These are phyloP conservation scores for Carterocephalus palaemon DNA, from an alignment of 2,888 invertebrate genomes.

Conservation along the genomic window DNA sequence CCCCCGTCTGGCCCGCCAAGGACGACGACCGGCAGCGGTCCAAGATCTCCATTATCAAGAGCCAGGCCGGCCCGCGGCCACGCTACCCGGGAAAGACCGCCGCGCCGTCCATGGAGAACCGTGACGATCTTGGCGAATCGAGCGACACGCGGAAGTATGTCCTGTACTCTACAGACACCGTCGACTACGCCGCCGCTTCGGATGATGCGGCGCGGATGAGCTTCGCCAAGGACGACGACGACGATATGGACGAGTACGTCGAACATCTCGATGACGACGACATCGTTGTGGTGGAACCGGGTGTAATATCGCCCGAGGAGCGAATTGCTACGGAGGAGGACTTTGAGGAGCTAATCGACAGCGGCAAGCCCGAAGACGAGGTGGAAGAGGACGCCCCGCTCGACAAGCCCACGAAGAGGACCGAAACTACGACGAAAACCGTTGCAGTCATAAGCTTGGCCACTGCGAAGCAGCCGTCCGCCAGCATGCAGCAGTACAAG, in stretches of 20 bases:
- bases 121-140: conserved; percentile 44
- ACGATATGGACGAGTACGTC: conserved; percentile 57
- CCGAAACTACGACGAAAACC: conserved; percentile 75
- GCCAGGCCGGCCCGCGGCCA: conserved; percentile 79
- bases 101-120: conserved; percentile 39
- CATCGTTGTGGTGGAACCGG: conserved; percentile 81
- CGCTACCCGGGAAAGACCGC: conserved; percentile 54
- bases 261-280: conserved; percentile 78
- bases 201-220: conserved; percentile 73
- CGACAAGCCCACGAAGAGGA: conserved; percentile 66
- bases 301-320: conserved; percentile 80
- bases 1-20: conserved; percentile 81
- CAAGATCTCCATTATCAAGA: conserved; percentile 80
- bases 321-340: conserved; percentile 82
- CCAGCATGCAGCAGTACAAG: conserved; percentile 69
- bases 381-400: conserved; percentile 50
- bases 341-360: conserved; percentile 82
- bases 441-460: conserved; percentile 74
- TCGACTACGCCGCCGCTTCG: conserved; percentile 77
- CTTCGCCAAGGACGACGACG: conserved; percentile 53
- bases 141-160: conserved; percentile 82
- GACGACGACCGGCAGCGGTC: conserved; percentile 58
- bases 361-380: conserved; percentile 78
- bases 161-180: conserved; percentile 80
- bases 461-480: conserved; percentile 61